These are phyloP conservation scores for Peromyscus melanophrys DNA, from an alignment of 2,797 vertebrate species.

Conservation along the genomic window DNA sequence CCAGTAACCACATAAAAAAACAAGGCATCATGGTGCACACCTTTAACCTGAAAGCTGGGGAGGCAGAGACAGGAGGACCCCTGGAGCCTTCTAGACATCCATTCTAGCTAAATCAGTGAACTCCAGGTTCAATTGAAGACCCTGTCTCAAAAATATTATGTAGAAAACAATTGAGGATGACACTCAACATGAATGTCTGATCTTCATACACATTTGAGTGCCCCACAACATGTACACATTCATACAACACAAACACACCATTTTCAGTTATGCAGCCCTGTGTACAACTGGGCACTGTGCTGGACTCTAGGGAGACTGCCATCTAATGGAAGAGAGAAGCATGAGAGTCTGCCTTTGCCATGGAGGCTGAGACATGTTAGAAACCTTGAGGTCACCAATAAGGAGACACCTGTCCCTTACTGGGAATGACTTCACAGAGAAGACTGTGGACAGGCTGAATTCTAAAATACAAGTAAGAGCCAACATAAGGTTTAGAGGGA, in stretches of 20 bases:
- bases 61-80: not conserved
- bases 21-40: not conserved
- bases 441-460: not conserved
- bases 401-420: not conserved
- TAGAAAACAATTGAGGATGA: not conserved
- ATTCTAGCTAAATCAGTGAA: not conserved
- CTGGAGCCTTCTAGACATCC: not conserved
- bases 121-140: not conserved
- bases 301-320: not conserved
- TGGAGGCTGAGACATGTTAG: not conserved
- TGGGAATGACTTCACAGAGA: not conserved
- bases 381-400: not conserved
- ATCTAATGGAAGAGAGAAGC: not conserved
- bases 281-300: not conserved
- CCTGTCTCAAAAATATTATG: not conserved
- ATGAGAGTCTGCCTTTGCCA: not conserved
- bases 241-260: not conserved
- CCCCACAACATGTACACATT: not conserved
- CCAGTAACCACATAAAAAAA: not conserved
- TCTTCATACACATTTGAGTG: not conserved
- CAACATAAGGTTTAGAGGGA: not conserved
- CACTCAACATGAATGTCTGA: not conserved
- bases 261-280: not conserved
- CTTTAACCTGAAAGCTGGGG: not conserved
- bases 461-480: not conserved